phyloP scores from a whole-genome alignment of 2,797 vertebrate species.

The Alauda arvensis region DNA sequence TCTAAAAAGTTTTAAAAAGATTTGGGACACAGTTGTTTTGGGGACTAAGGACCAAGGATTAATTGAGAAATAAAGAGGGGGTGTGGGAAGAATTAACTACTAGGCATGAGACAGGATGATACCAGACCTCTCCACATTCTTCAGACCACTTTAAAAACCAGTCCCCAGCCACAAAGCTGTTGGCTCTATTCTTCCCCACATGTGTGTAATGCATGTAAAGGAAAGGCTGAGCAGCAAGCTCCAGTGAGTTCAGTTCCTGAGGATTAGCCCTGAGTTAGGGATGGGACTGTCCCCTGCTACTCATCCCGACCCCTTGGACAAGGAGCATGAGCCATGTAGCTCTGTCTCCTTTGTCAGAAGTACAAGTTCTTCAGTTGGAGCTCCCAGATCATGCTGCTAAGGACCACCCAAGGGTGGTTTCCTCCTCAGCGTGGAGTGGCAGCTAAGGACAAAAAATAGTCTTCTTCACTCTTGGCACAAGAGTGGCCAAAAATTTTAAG shows the following conservation, averaged over 20 bases:
- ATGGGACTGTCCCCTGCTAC: background rate
- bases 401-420: background rate
- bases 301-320: background rate
- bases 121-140: background rate
- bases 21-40: background rate
- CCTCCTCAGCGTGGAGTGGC: background rate
- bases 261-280: background rate
- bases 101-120: background rate
- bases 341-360: background rate
- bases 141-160: constrained; percentile 9
- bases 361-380: background rate
- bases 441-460: background rate
- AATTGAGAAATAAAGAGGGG: background rate
- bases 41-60: background rate
- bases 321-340: background rate
- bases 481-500: background rate
- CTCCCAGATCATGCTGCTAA: background rate
- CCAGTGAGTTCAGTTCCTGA: background rate
- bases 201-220: background rate
- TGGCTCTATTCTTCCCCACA: background rate
- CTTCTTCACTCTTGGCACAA: background rate
- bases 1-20: background rate
- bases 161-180: background rate
- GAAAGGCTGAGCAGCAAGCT: background rate
- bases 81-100: background rate